These are phyloP conservation scores for Drosophila demipolita DNA, from an alignment of 2,888 invertebrate species.

Conservation along the genomic window DNA sequence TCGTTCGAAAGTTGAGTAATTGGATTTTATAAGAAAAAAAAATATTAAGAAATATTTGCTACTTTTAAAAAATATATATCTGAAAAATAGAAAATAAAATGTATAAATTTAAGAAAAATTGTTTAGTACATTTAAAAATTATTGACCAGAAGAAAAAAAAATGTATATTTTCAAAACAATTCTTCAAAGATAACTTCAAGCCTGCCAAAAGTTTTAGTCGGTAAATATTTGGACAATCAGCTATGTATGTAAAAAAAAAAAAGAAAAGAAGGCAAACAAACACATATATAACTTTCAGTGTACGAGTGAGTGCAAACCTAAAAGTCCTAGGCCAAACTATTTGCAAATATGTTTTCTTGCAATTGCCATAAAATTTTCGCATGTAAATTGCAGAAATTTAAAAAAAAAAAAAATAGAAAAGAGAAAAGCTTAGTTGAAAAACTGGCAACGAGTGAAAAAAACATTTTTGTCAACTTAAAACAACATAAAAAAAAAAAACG, in stretches of 20 bases:
- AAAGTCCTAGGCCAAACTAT: conserved; percentile 27
- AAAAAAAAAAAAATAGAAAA: conserved; percentile 3
- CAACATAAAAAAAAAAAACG: conserved; percentile 6
- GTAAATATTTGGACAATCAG: neutral
- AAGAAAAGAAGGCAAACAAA: neutral
- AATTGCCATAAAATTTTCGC: conserved; percentile 46
- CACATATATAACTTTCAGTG: neutral
- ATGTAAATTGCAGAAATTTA: conserved; percentile 35
- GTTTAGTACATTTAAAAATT: too few species aligned
- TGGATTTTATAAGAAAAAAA: neutral
- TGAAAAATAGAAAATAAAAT: neutral
- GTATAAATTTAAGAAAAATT: neutral
- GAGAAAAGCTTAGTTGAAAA: conserved; percentile 41
- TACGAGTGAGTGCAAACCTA: neutral
- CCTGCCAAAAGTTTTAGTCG: neutral
- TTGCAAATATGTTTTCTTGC: conserved; percentile 51
- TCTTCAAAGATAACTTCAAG: neutral
- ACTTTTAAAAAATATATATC: neutral
- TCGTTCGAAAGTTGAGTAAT: neutral
- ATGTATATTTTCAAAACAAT: neutral
- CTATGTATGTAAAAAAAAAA: neutral
- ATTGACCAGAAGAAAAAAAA: neutral
- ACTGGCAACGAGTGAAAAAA: conserved; percentile 65
- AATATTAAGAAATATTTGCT: neutral
- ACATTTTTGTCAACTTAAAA: conserved; percentile 60